Evolutionary conservation across 2,888 invertebrate genomes (phyloP).

Genomic region (Hypomecis atomaria): DNA sequence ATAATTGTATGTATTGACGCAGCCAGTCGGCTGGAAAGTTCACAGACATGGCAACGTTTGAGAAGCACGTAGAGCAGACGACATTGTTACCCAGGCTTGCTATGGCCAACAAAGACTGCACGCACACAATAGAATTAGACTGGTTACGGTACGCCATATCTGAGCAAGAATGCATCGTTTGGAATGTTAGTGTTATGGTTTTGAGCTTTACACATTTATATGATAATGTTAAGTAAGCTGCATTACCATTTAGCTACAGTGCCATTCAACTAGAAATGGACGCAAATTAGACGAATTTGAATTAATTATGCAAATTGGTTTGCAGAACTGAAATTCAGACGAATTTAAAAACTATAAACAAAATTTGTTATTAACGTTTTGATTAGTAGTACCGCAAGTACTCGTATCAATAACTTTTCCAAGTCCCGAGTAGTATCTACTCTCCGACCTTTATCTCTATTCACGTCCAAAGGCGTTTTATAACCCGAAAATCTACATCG

Average conservation of each 20-base stretch:
- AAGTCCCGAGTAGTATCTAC: too few species aligned
- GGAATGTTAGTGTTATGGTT: slow-evolving; percentile 2
- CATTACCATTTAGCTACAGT: not conserved
- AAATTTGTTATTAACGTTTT: too few species aligned
- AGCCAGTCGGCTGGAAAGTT: slow-evolving; percentile 47
- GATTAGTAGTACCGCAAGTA: too few species aligned
- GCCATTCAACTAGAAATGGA: not conserved
- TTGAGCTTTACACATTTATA: slow-evolving; percentile 1
- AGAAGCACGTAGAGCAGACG: slow-evolving; percentile 24
- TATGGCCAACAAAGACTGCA: slow-evolving; percentile 18
- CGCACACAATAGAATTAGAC: slow-evolving; percentile 32
- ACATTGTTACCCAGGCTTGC: slow-evolving; percentile 26
- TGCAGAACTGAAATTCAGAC: not conserved
- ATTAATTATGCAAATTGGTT: not conserved
- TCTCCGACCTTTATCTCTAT: too few species aligned
- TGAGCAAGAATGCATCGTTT: not conserved
- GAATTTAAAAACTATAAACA: too few species aligned
- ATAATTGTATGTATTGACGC: slow-evolving; percentile 18
- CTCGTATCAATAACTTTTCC: too few species aligned
- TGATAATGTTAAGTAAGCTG: not conserved
- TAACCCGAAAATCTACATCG: slow-evolving; percentile 35
- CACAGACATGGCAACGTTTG: slow-evolving; percentile 43
- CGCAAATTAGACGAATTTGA: not conserved
- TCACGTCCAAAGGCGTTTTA: slow-evolving; percentile 13
- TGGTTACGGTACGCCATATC: slow-evolving; percentile 11